Conservation (phyloP, 2,888 invertebrate genomes). For the Aspidiotus destructor region DNA sequence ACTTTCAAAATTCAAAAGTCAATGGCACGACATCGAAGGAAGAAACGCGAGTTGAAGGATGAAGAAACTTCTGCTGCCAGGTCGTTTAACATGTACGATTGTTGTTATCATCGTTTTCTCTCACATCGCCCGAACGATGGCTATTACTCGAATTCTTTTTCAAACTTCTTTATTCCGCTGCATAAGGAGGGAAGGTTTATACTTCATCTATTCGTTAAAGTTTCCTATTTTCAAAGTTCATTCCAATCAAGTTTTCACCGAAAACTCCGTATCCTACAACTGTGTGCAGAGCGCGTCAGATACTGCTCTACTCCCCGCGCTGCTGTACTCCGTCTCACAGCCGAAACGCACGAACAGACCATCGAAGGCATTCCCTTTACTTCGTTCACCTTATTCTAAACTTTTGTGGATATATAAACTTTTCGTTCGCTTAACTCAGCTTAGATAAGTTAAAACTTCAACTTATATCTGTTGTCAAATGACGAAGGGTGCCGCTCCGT, state of each 20-base stretch:
- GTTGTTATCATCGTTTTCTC: background rate
- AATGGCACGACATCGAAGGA: too few species aligned
- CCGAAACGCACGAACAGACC: constrained; percentile 3
- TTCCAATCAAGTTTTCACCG: constrained; percentile 34
- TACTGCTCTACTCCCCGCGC: background rate
- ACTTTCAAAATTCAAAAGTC: too few species aligned
- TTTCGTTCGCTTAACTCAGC: constrained; percentile 31
- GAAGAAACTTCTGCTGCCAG: too few species aligned
- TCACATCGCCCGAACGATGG: background rate
- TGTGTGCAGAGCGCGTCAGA: constrained; percentile 26
- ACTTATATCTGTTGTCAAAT: constrained; percentile 30
- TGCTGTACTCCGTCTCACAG: background rate
- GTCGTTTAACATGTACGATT: too few species aligned
- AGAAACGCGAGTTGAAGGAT: too few species aligned
- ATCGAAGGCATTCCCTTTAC: constrained; percentile 12
- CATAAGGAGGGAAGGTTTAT: constrained; percentile 36
- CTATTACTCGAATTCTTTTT: constrained; percentile 20
- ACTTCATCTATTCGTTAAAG: constrained; percentile 25
- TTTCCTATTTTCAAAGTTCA: constrained; percentile 36
- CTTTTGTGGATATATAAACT: constrained; percentile 27
- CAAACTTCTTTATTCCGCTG: constrained; percentile 20
- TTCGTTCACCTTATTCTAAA: constrained; percentile 10
- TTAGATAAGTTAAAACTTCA: constrained; percentile 32
- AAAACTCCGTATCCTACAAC: constrained; percentile 30
- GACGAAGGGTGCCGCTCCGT: constrained; percentile 28